Conservation (phyloP, 2,888 invertebrate species). For the Pimpla rufipes region DNA sequence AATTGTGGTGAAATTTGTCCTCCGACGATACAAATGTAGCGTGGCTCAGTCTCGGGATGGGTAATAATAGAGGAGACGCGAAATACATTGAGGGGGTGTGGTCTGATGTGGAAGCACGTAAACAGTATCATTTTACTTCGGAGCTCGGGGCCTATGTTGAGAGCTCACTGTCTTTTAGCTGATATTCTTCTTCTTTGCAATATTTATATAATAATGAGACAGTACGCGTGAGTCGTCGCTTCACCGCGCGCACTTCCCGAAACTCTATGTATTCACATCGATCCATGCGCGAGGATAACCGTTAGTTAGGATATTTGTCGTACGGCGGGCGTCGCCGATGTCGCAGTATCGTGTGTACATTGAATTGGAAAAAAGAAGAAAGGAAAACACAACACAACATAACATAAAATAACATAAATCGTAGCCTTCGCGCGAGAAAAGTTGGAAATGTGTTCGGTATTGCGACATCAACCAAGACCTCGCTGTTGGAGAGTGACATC, state of each 20-base stretch:
- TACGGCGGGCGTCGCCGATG: not conserved
- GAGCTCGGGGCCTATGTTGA: not conserved
- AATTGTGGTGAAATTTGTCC: not conserved
- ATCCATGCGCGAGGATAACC: not conserved
- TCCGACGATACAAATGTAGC: not conserved
- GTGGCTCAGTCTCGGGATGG: slow-evolving; percentile 16
- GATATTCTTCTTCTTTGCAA: not conserved
- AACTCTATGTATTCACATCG: slow-evolving; percentile 16
- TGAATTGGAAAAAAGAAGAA: too few species aligned
- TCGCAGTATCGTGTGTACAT: slow-evolving; percentile 33
- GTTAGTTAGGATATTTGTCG: not conserved
- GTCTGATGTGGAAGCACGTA: not conserved
- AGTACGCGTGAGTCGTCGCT: not conserved
- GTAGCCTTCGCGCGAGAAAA: too few species aligned
- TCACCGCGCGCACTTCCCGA: not conserved
- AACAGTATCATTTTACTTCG: not conserved
- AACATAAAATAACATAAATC: too few species aligned
- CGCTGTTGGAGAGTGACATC: too few species aligned
- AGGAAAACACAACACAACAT: too few species aligned
- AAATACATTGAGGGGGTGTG: slow-evolving; percentile 22
- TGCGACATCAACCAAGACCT: too few species aligned
- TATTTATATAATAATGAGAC: slow-evolving; percentile 6
- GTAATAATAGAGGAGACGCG: slow-evolving; percentile 4
- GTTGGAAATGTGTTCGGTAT: too few species aligned
- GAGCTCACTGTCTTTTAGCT: not conserved